Percentiles rank a stretch among this genome's conserved stretches.
These are phyloP conservation scores for Drosophila vallismaia DNA, from an alignment of 2,888 invertebrate genomes.

Conservation along the genomic window DNA sequence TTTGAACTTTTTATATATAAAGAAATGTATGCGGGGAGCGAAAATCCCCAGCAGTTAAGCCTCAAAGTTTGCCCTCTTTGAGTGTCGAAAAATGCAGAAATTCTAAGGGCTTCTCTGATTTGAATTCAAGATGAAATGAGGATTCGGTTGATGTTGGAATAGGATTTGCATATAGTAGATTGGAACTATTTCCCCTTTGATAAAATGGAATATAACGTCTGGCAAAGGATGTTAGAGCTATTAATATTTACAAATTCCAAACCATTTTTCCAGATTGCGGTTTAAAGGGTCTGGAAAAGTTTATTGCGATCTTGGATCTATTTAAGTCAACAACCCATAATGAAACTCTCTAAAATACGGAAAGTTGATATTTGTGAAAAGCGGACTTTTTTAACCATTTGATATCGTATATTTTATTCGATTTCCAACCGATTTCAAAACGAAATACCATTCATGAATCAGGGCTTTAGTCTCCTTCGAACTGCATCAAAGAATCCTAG, in stretches of 20 bases:
- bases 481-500: too few relatives aligned
- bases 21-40: neutral
- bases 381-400: too few relatives aligned
- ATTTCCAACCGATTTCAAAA: too few relatives aligned
- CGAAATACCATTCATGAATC: too few relatives aligned
- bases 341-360: too few relatives aligned
- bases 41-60: slow-evolving; percentile 26
- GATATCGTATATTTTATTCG: too few relatives aligned
- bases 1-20: slow-evolving; percentile 34
- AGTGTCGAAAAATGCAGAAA: slow-evolving; percentile 23
- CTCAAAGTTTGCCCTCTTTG: slow-evolving; percentile 28
- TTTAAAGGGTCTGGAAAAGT: neutral
- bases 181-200: neutral
- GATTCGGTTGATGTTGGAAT: slow-evolving; percentile 1
- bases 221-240: neutral
- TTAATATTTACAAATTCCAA: neutral
- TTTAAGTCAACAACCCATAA: too few relatives aligned
- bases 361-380: too few relatives aligned
- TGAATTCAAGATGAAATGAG: slow-evolving; percentile 25
- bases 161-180: slow-evolving; percentile 28
- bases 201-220: neutral
- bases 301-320: too few relatives aligned
- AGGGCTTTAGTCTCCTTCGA: too few relatives aligned
- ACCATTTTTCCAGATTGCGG: neutral
- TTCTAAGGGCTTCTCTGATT: slow-evolving; percentile 16